Conservation (phyloP, 2,888 invertebrate species). For the Cylloceria caligata region DNA sequence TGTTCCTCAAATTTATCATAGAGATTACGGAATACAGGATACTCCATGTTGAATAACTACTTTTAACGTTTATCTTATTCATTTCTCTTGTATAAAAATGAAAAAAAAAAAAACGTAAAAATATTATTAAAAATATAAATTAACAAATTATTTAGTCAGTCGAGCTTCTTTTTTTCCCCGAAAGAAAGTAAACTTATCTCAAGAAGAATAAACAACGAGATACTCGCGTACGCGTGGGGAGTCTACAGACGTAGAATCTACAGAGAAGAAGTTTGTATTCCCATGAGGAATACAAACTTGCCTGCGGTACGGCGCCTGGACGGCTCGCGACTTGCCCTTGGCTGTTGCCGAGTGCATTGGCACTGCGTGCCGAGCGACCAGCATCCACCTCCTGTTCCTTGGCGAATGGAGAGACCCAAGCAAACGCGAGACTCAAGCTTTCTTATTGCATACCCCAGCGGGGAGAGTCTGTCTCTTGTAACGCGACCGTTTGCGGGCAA, state of each 20-base stretch:
- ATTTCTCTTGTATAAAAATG: too few relatives aligned
- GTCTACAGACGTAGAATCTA: slow-evolving; percentile 41
- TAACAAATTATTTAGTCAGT: too few relatives aligned
- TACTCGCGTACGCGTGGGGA: slow-evolving; percentile 23
- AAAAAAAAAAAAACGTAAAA: too few relatives aligned
- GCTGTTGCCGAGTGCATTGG: slow-evolving; percentile 81
- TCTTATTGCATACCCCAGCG: slow-evolving; percentile 73
- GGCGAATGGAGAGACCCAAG: not conserved
- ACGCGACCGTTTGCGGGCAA: not conserved
- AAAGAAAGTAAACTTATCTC: too few relatives aligned
- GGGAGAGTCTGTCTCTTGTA: slow-evolving; percentile 33
- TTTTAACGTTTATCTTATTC: too few relatives aligned
- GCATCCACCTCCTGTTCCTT: slow-evolving; percentile 65
- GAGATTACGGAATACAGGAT: too few relatives aligned
- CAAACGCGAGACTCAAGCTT: slow-evolving; percentile 20
- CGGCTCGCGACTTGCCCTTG: slow-evolving; percentile 74
- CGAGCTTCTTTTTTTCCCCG: too few relatives aligned
- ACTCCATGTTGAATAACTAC: too few relatives aligned
- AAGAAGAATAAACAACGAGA: slow-evolving; percentile 45
- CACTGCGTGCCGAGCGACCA: slow-evolving; percentile 71
- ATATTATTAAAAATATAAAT: too few relatives aligned
- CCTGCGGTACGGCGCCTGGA: slow-evolving; percentile 51
- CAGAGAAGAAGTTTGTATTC: slow-evolving; percentile 54
- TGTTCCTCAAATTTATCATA: too few relatives aligned
- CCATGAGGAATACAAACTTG: slow-evolving; percentile 28